Evolutionary conservation across 2,113 vertebrate species (phyloP).

Genomic region (Mobula birostris): DNA sequence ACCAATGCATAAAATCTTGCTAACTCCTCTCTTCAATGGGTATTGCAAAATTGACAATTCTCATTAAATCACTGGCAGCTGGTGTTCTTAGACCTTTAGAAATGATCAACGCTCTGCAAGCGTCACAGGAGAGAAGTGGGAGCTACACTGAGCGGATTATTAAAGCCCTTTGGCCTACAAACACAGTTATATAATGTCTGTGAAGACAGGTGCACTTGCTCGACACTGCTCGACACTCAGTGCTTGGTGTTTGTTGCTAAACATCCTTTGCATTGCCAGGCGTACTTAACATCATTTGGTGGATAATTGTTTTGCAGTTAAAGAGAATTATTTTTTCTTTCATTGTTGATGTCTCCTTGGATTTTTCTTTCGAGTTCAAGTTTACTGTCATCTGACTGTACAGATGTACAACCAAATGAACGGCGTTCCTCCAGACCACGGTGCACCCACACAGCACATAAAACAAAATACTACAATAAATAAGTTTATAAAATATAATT

Average conservation of each 20-base stretch:
- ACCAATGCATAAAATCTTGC: conserved; percentile 17
- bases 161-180: conserved; percentile 51
- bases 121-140: conserved; percentile 44
- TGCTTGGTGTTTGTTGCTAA: conserved; percentile 42
- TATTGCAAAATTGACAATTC: not conserved
- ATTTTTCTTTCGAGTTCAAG: not conserved
- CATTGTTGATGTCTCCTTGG: not conserved
- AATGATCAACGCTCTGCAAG: conserved; percentile 1
- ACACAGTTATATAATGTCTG: conserved; percentile 49
- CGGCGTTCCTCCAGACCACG: no score
- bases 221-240: conserved; percentile 45
- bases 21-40: not conserved
- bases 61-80: conserved; percentile 32
- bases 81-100: not conserved
- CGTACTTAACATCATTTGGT: not conserved
- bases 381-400: no score
- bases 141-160: conserved; percentile 54
- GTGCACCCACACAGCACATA: no score
- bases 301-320: not conserved
- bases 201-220: conserved; percentile 53
- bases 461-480: not conserved
- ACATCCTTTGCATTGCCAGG: conserved; percentile 24
- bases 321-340: not conserved
- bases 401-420: no score
- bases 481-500: not conserved